Evolutionary conservation across 2,888 invertebrate species (phyloP).

Genomic region (Agrilus cyanescens): DNA sequence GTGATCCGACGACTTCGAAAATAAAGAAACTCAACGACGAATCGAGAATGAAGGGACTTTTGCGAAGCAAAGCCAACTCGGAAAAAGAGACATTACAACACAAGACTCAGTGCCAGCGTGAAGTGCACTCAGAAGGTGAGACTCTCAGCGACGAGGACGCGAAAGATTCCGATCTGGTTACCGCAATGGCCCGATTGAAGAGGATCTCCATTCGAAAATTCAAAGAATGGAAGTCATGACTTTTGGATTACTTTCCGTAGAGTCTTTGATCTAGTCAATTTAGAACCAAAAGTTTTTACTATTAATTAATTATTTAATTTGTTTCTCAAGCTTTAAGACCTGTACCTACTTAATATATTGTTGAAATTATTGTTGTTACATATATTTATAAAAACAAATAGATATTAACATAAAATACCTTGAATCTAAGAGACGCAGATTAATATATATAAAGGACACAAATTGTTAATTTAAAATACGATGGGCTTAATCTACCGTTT

Average conservation of each 20-base stretch:
- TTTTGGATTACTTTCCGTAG: constrained; percentile 23
- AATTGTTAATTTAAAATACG: no score
- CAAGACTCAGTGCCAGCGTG: constrained; percentile 39
- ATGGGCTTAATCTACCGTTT: no score
- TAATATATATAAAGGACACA: no score
- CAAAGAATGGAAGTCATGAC: constrained; percentile 71
- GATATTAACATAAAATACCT: no score
- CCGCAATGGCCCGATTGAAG: constrained; percentile 65
- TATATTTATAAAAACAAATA: no score
- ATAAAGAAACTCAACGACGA: constrained; percentile 29
- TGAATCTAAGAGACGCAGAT: no score
- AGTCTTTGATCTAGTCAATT: constrained; percentile 1
- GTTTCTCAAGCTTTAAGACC: no score
- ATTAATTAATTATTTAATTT: constrained; percentile 1
- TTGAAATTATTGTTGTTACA: no score
- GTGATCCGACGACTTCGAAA: constrained; percentile 47
- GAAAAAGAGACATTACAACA: constrained; percentile 44
- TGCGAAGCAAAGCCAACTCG: constrained; percentile 44
- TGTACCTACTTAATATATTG: no score
- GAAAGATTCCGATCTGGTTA: constrained; percentile 56
- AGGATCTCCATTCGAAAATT: constrained; percentile 67
- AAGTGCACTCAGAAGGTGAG: constrained; percentile 66
- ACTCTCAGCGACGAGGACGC: constrained; percentile 49
- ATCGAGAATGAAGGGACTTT: constrained; percentile 38
- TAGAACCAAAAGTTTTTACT: constrained; percentile 1